These are phyloP conservation scores for Coluber constrictor DNA, from an alignment of 2,797 vertebrate genomes.

Conservation along the genomic window DNA sequence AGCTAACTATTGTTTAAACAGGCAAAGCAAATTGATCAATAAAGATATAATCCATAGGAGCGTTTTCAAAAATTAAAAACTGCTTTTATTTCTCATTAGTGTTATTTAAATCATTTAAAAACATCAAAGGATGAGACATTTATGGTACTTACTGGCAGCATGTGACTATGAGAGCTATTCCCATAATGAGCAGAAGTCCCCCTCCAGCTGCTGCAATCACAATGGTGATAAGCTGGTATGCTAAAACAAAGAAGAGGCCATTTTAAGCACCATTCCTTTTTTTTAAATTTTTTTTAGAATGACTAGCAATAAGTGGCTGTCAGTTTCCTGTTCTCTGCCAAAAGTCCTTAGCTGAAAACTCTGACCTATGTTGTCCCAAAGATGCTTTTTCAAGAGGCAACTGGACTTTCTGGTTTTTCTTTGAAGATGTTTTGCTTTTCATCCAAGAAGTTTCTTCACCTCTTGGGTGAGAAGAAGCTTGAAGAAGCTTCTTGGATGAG, in stretches of 20 bases:
- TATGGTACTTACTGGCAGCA: constrained; percentile 85
- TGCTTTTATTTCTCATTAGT: background rate
- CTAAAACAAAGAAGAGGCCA: constrained; percentile 67
- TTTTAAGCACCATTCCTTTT: background rate
- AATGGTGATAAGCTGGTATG: constrained; percentile 93
- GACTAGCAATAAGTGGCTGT: background rate
- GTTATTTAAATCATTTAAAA: background rate
- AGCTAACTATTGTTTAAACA: background rate
- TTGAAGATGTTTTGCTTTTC: no score
- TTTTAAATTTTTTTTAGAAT: background rate
- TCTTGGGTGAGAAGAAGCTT: no score
- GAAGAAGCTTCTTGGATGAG: no score
- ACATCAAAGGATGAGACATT: rapidly evolving
- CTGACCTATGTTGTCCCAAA: background rate
- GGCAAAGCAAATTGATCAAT: background rate
- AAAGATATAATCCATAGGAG: background rate
- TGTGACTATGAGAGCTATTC: constrained; percentile 86
- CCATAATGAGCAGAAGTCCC: constrained; percentile 84
- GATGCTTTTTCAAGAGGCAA: background rate
- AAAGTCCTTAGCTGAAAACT: background rate
- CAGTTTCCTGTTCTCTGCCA: background rate
- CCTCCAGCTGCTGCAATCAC: constrained; percentile 92
- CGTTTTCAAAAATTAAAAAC: background rate
- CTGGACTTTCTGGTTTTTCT: no score
- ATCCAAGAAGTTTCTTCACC: no score